phyloP scores from a whole-genome alignment of 2,113 vertebrate species.

The rat (Rattus norvegicus) region DNA sequence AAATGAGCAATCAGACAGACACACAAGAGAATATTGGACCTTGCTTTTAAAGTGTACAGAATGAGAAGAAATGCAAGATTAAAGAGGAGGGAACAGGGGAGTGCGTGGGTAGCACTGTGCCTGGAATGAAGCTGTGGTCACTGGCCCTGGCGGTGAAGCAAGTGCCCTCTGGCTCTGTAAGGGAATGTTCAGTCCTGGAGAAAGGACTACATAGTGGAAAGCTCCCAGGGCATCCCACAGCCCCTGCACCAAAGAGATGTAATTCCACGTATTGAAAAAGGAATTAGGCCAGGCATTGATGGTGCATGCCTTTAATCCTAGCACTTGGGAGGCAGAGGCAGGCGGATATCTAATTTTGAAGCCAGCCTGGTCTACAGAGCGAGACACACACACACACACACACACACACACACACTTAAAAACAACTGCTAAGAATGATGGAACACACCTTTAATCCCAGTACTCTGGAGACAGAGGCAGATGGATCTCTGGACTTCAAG shows the following conservation, averaged over 20 bases:
- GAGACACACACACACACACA: not conserved
- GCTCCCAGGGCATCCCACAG: not conserved
- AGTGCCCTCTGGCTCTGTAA: not conserved
- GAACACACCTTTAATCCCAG: not conserved
- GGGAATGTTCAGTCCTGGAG: not conserved
- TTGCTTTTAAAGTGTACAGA: not conserved
- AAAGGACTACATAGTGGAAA: not conserved
- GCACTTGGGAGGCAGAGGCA: not conserved
- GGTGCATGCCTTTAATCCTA: not conserved
- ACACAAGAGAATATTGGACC: not conserved
- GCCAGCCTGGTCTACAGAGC: not conserved
- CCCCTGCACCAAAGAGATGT: not conserved
- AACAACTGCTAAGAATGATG: not conserved
- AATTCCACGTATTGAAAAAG: not conserved
- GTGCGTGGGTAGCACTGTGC: not conserved
- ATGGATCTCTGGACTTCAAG: not conserved
- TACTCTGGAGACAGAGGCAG: not conserved
- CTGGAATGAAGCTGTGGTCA: accelerated
- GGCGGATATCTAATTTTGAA: not conserved
- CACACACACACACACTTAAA: not conserved
- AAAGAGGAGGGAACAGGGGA: no score
- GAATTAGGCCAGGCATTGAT: not conserved
- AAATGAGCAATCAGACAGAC: not conserved
- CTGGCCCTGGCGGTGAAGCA: not conserved
- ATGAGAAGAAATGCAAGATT: not conserved